Conservation (phyloP, 2,888 invertebrate genomes). For the Thereva nobilitata region DNA sequence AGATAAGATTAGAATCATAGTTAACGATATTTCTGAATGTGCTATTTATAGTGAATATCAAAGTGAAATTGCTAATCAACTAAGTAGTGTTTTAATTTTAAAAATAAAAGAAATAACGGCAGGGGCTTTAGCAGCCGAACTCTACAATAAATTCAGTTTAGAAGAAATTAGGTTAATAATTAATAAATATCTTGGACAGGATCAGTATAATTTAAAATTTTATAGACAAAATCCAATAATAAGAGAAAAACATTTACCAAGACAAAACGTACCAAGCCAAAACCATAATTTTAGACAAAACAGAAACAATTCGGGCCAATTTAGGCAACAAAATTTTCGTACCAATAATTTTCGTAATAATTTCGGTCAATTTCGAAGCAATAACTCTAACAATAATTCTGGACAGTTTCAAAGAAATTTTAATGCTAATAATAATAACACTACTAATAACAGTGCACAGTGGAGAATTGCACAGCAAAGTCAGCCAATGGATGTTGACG, state of each 20-base stretch:
- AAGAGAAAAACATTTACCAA: not conserved
- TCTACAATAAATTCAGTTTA: too few relatives aligned
- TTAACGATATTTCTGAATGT: constrained; percentile 3
- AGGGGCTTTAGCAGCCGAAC: constrained; percentile 3
- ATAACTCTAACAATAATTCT: too few relatives aligned
- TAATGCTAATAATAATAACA: too few relatives aligned
- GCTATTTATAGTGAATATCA: too few relatives aligned
- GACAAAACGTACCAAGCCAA: not conserved
- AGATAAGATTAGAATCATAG: constrained; percentile 4
- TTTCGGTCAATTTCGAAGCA: not conserved
- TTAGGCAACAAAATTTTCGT: not conserved
- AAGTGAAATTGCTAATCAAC: constrained; percentile 1
- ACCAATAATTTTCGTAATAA: not conserved
- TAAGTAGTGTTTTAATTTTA: constrained; percentile 3
- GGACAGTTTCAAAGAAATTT: too few relatives aligned
- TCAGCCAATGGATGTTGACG: not conserved
- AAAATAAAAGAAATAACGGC: too few relatives aligned
- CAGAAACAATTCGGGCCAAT: too few relatives aligned
- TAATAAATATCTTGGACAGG: not conserved
- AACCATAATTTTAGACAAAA: too few relatives aligned
- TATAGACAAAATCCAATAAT: too few relatives aligned
- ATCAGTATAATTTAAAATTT: constrained; percentile 3
- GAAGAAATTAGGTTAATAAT: not conserved
- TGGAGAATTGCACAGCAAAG: not conserved
- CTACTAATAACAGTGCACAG: not conserved